Conservation (phyloP, 2,797 vertebrate species). For the Hipposideros larvatus region DNA sequence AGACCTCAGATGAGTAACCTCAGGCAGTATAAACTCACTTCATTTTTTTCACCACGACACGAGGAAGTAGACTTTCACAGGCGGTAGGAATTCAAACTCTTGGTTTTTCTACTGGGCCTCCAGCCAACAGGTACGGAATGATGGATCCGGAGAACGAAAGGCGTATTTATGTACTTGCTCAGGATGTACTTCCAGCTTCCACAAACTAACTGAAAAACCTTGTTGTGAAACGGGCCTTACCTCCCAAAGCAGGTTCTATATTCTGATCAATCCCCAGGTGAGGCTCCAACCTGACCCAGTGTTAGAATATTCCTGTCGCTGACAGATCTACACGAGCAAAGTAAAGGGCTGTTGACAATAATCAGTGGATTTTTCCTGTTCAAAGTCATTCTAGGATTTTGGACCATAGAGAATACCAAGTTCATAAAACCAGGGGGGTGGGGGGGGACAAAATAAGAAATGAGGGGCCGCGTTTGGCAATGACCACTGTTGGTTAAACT, state of each 20-base stretch:
- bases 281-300: neutral
- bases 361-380: neutral
- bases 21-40: neutral
- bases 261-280: neutral
- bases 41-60: neutral
- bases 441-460: neutral
- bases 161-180: neutral
- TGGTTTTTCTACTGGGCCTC: neutral
- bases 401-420: neutral
- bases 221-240: neutral
- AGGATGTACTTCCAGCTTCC: neutral
- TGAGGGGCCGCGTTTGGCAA: neutral
- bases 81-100: neutral
- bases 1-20: neutral
- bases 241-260: neutral
- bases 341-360: neutral
- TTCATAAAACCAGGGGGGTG: neutral
- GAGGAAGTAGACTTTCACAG: neutral
- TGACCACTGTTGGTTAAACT: too few relatives aligned
- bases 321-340: neutral
- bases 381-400: neutral
- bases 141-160: neutral
- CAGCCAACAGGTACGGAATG: neutral
- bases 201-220: neutral
- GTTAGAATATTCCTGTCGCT: neutral